Evolutionary conservation across 1,140 invertebrate genomes (phyloP).

Genomic region (Rhynchophorus ferrugineus): DNA sequence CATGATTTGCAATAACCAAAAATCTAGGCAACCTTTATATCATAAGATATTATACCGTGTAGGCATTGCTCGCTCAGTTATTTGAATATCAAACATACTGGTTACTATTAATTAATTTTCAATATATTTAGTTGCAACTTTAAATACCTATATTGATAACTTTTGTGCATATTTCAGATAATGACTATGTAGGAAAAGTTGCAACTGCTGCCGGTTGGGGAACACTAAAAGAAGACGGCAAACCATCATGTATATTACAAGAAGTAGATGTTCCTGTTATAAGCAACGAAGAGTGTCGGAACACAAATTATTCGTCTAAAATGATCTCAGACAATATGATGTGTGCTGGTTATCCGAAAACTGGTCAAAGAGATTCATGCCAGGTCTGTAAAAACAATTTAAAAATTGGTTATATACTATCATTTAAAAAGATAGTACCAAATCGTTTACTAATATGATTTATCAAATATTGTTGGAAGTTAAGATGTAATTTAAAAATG

Average conservation of each 20-base stretch:
- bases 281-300: slow-evolving; percentile 65
- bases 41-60: too few species aligned
- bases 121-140: too few species aligned
- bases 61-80: too few species aligned
- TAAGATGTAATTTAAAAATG: too few species aligned
- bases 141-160: too few species aligned
- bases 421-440: neutral
- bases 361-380: slow-evolving; percentile 74
- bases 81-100: too few species aligned
- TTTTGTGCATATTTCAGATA: too few species aligned
- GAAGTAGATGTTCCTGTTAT: slow-evolving; percentile 78
- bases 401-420: slow-evolving; percentile 9
- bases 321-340: slow-evolving; percentile 83
- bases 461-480: neutral
- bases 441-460: neutral
- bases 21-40: too few species aligned
- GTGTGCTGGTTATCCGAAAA: slow-evolving; percentile 70
- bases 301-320: slow-evolving; percentile 66
- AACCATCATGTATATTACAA: slow-evolving; percentile 69
- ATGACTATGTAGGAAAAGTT: slow-evolving; percentile 58
- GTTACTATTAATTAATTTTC: too few species aligned
- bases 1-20: too few species aligned
- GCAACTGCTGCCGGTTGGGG: slow-evolving; percentile 80
- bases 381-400: slow-evolving; percentile 50
- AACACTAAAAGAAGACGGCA: slow-evolving; percentile 69